A percentile compares a stretch with the other conserved stretches of the same genome.
Conservation (phyloP, 1,140 invertebrate species). For the Chionoecetes opilio region DNA sequence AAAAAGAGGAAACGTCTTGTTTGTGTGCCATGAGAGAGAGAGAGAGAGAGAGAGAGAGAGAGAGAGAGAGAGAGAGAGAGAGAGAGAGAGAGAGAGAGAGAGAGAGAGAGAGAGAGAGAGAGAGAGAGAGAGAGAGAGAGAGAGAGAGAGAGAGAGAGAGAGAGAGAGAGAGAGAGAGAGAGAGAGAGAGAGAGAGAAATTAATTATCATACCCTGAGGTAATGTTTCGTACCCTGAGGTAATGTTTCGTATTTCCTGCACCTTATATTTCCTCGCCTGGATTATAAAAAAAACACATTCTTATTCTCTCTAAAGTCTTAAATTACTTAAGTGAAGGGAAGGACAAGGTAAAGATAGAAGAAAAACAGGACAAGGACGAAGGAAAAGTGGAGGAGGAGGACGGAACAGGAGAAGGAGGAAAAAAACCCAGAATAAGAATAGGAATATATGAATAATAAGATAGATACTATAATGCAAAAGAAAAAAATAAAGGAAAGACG, state of each 20-base stretch:
- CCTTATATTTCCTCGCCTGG: background rate
- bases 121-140: constrained; percentile 18
- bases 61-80: constrained; percentile 27
- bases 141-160: background rate
- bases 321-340: background rate
- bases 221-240: background rate
- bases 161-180: too few relatives aligned
- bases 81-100: constrained; percentile 27
- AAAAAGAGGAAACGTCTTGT: too few relatives aligned
- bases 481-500: too few relatives aligned
- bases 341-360: background rate
- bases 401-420: background rate
- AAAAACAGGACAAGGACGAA: background rate
- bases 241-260: background rate
- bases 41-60: constrained; percentile 27
- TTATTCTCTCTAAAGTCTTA: background rate
- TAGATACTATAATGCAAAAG: too few relatives aligned
- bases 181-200: background rate
- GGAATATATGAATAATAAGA: background rate
- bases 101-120: constrained; percentile 27
- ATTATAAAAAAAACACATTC: background rate
- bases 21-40: background rate
- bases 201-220: background rate
- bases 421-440: background rate
- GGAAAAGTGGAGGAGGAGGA: background rate